These are phyloP conservation scores for Aegotheles bennettii DNA, from an alignment of 2,113 vertebrate genomes.

Conservation along the genomic window DNA sequence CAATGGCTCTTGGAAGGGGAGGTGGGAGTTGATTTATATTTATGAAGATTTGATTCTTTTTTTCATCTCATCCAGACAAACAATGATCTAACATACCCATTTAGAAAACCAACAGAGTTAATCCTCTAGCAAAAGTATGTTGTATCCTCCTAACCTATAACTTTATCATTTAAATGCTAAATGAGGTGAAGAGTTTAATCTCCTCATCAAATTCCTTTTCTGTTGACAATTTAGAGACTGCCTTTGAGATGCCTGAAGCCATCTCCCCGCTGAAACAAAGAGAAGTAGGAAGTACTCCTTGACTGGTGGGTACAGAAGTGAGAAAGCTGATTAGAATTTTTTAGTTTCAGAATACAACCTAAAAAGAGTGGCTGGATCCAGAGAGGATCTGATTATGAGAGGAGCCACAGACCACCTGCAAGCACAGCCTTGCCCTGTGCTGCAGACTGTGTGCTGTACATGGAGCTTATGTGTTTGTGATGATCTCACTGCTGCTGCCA, in stretches of 20 bases:
- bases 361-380: neutral
- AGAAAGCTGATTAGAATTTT: neutral
- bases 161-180: neutral
- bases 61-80: neutral
- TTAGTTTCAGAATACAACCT: neutral
- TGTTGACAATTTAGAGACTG: neutral
- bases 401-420: neutral
- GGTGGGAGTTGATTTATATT: neutral
- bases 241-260: neutral
- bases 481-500: neutral
- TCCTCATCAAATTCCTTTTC: neutral
- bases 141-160: neutral
- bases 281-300: neutral
- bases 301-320: neutral
- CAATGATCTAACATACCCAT: too few species aligned
- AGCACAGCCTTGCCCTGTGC: rapidly evolving
- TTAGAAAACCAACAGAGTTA: neutral
- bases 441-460: neutral
- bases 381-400: neutral
- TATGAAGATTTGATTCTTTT: neutral
- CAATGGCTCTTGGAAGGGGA: neutral
- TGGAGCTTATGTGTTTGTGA: too few species aligned
- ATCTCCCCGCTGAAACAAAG: neutral
- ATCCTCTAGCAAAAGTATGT: neutral
- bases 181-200: neutral